These are phyloP conservation scores for Phymatocera aterrima DNA, from an alignment of 2,888 invertebrate genomes.

Conservation along the genomic window DNA sequence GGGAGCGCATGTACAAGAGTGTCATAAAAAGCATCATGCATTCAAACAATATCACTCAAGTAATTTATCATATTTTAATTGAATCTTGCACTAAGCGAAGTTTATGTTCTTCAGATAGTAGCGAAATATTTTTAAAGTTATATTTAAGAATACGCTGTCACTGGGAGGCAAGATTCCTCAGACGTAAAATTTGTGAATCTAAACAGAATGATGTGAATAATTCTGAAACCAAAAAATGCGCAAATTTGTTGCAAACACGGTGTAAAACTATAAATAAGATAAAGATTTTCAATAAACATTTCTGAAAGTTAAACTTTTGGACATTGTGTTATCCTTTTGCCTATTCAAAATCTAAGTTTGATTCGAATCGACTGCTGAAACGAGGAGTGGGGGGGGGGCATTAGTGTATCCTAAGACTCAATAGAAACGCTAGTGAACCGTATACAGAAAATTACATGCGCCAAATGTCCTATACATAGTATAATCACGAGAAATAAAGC, in stretches of 20 bases:
- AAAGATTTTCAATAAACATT: too few relatives aligned
- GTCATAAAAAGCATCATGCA: neutral
- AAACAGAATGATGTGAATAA: neutral
- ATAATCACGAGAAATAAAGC: too few relatives aligned
- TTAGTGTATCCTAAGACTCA: neutral
- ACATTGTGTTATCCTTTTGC: neutral
- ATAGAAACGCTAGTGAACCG: constrained; percentile 14
- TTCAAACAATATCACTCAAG: neutral
- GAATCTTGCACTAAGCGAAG: neutral
- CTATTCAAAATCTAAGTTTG: neutral
- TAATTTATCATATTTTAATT: neutral
- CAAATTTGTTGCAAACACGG: neutral
- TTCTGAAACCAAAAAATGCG: neutral
- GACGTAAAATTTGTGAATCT: neutral
- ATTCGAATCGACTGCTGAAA: neutral
- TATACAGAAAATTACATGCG: constrained; percentile 10
- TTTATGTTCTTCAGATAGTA: neutral
- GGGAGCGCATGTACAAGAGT: neutral
- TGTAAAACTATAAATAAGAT: neutral
- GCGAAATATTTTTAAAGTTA: neutral
- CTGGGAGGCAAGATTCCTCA: constrained; percentile 4
- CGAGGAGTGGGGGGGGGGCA: constrained; percentile 5
- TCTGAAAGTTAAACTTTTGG: neutral
- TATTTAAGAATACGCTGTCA: constrained; percentile 13
- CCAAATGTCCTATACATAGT: too few relatives aligned